Percentiles rank a stretch among this genome's conserved stretches.
Conservation (phyloP, 2,113 vertebrate species). For the Zosterops pallidus region DNA sequence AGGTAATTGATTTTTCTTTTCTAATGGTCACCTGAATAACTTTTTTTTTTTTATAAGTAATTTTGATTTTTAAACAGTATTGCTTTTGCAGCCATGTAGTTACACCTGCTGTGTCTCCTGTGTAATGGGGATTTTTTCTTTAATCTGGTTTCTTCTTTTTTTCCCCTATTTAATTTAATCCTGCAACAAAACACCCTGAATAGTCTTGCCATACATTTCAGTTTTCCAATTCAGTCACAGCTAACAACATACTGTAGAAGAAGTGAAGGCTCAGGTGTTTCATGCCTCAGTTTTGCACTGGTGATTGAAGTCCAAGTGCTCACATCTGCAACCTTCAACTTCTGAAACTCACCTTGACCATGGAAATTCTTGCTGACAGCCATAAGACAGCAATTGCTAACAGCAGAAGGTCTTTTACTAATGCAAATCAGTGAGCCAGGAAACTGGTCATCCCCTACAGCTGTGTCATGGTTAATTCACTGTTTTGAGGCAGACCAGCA, state of each 20-base stretch:
- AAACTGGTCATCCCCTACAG: neutral
- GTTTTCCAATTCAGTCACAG: neutral
- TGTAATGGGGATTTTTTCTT: neutral
- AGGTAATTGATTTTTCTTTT: conserved; percentile 73
- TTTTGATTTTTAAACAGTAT: neutral
- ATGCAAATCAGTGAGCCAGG: neutral
- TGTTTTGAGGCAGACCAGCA: neutral
- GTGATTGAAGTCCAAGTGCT: neutral
- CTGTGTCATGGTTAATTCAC: neutral
- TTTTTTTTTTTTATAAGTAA: neutral
- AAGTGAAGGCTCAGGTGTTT: neutral
- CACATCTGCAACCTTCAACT: rapidly evolving
- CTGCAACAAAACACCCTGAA: neutral
- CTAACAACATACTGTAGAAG: neutral
- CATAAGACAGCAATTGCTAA: neutral
- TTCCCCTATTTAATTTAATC: neutral
- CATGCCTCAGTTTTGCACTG: neutral
- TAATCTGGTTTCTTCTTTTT: neutral
- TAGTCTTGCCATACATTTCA: neutral
- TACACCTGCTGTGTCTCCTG: neutral
- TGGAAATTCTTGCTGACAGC: neutral
- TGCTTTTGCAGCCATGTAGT: neutral
- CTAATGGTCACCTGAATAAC: neutral
- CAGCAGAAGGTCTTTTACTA: neutral
- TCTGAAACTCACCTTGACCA: neutral